These are phyloP conservation scores for Chironomus tepperi DNA, from an alignment of 1,140 invertebrate genomes.

Conservation along the genomic window DNA sequence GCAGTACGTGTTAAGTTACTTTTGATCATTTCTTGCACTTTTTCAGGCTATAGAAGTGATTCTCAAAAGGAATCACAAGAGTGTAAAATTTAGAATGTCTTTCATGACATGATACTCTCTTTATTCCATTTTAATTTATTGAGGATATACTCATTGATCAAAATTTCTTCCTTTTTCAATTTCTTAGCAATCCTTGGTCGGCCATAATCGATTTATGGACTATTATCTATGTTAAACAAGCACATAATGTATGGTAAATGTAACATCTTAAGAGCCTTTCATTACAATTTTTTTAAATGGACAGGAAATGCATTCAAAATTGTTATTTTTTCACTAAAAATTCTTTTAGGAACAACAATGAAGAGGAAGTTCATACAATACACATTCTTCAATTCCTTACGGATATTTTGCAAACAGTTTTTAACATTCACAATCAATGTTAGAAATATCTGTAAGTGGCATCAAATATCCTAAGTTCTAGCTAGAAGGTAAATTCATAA, in stretches of 20 bases:
- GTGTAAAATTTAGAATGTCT: neutral
- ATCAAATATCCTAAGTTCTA: no score
- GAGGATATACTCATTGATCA: neutral
- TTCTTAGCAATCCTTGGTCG: neutral
- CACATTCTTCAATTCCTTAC: conserved; percentile 12
- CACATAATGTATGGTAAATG: conserved; percentile 18
- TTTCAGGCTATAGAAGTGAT: neutral
- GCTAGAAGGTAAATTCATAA: no score
- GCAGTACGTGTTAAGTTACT: no score
- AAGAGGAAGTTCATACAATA: conserved; percentile 2
- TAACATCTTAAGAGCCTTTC: conserved; percentile 11
- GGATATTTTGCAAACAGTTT: conserved; percentile 8
- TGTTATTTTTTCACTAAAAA: neutral
- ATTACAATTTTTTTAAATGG: neutral
- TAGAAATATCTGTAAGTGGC: no score
- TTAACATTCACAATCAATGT: neutral
- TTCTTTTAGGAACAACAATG: neutral
- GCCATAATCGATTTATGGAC: conserved; percentile 1
- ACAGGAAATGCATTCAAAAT: conserved; percentile 22
- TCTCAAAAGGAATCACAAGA: neutral
- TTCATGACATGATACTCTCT: neutral
- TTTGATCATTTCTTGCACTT: neutral
- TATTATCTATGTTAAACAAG: conserved; percentile 2
- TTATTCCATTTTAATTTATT: neutral
- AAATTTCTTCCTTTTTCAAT: neutral